Evolutionary conservation across 1,140 invertebrate genomes (phyloP).

Genomic region (Artemia franciscana): DNA sequence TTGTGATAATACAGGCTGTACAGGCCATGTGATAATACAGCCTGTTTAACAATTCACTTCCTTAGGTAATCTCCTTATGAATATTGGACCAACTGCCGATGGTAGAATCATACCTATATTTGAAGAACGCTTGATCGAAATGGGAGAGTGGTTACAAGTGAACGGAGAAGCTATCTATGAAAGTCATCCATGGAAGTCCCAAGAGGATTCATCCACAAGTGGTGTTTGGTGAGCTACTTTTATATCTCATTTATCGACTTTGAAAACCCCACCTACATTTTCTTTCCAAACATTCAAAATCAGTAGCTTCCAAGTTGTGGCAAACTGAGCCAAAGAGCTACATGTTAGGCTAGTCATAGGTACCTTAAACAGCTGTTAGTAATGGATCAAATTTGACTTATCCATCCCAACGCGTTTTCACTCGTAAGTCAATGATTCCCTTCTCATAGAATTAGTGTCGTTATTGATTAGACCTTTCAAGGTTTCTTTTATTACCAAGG

Average conservation of each 20-base stretch:
- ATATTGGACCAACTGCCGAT: slow-evolving; percentile 71
- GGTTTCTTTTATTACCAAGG: too few species aligned
- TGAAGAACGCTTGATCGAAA: slow-evolving; percentile 48
- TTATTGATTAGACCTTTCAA: too few species aligned
- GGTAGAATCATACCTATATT: slow-evolving; percentile 69
- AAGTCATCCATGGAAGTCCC: slow-evolving; percentile 45
- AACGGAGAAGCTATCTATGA: slow-evolving; percentile 77
- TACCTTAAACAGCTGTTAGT: not conserved
- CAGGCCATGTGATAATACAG: too few species aligned
- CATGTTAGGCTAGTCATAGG: too few species aligned
- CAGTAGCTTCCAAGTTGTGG: too few species aligned
- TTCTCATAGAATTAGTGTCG: too few species aligned
- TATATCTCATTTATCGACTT: not conserved
- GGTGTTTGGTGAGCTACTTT: slow-evolving; percentile 32
- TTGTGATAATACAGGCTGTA: too few species aligned
- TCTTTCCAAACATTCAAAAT: not conserved
- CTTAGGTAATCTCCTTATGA: slow-evolving; percentile 58
- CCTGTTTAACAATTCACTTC: too few species aligned
- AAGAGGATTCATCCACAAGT: slow-evolving; percentile 52
- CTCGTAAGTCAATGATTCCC: too few species aligned
- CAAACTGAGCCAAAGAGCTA: too few species aligned
- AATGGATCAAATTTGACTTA: not conserved
- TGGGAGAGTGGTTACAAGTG: slow-evolving; percentile 44
- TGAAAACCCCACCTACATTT: slow-evolving; percentile 2
- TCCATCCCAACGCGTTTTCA: too few species aligned